Evolutionary conservation across 2,113 vertebrate species (phyloP).

Genomic region (Sinocyclocheilus anshuiensis): DNA sequence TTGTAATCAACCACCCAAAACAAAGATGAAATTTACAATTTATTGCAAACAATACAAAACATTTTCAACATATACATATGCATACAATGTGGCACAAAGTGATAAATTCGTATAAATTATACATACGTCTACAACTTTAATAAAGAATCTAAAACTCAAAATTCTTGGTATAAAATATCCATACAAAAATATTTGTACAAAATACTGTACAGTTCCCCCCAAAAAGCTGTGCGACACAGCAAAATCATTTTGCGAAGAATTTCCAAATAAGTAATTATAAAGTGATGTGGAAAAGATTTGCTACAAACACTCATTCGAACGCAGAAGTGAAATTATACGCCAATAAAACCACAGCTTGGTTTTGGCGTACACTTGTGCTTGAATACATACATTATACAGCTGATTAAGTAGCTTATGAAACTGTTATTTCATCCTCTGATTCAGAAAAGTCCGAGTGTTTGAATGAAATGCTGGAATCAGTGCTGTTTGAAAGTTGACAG

Average conservation of each 20-base stretch:
- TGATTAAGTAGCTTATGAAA: constrained; percentile 79
- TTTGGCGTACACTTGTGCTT: constrained; percentile 27
- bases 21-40: constrained; percentile 56
- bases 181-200: constrained; percentile 79
- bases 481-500: constrained; percentile 66
- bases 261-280: not conserved
- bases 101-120: constrained; percentile 79
- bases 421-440: constrained; percentile 93
- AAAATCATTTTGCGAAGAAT: constrained; percentile 59
- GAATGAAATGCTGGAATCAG: constrained; percentile 78
- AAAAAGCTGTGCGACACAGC: constrained; percentile 79
- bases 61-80: constrained; percentile 67
- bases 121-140: constrained; percentile 75
- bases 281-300: constrained; percentile 25
- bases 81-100: constrained; percentile 67
- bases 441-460: constrained; percentile 96
- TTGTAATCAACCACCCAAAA: not conserved
- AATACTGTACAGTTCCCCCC: constrained; percentile 75
- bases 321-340: constrained; percentile 25
- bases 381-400: not conserved
- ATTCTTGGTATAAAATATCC: constrained; percentile 79
- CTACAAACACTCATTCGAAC: constrained; percentile 35
- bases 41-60: constrained; percentile 78
- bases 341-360: not conserved
- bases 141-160: constrained; percentile 74